Percentiles rank a stretch among this genome's conserved stretches.
These are phyloP conservation scores for Micromys minutus DNA, from an alignment of 2,113 vertebrate genomes.

Conservation along the genomic window DNA sequence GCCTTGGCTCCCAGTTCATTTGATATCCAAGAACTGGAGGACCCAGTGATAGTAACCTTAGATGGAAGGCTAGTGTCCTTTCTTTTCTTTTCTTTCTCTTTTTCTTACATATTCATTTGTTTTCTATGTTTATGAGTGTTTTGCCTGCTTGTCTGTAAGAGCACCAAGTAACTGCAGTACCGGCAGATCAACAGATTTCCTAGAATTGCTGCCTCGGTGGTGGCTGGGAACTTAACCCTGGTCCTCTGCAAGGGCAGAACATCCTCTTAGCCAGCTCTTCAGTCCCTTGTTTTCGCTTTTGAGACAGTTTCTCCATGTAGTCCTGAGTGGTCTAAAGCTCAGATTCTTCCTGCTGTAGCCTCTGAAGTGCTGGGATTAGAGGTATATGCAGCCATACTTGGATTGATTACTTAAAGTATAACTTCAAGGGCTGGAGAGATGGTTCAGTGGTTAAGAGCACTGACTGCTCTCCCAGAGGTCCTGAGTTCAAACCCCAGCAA, in stretches of 20 bases:
- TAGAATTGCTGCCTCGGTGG: neutral
- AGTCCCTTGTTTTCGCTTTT: neutral
- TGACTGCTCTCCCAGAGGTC: no score
- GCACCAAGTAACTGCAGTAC: neutral
- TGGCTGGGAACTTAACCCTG: no score
- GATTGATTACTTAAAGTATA: neutral
- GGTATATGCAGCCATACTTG: neutral
- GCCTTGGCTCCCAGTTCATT: neutral
- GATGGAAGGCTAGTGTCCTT: rapidly evolving
- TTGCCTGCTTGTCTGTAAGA: neutral
- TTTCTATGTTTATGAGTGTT: no score
- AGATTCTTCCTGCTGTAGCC: neutral
- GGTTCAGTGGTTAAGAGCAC: no score
- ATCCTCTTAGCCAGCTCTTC: neutral
- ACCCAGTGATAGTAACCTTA: neutral
- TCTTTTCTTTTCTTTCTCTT: neutral
- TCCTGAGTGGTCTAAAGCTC: neutral
- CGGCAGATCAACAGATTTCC: no score
- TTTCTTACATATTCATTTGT: no score
- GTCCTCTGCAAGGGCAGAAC: neutral
- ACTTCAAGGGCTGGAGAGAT: neutral
- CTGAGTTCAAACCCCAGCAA: no score
- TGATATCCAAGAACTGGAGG: neutral
- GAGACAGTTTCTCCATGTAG: neutral
- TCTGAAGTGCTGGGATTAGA: neutral